phyloP scores from a whole-genome alignment of 2,113 vertebrate species.

The Syrmaticus mikado region DNA sequence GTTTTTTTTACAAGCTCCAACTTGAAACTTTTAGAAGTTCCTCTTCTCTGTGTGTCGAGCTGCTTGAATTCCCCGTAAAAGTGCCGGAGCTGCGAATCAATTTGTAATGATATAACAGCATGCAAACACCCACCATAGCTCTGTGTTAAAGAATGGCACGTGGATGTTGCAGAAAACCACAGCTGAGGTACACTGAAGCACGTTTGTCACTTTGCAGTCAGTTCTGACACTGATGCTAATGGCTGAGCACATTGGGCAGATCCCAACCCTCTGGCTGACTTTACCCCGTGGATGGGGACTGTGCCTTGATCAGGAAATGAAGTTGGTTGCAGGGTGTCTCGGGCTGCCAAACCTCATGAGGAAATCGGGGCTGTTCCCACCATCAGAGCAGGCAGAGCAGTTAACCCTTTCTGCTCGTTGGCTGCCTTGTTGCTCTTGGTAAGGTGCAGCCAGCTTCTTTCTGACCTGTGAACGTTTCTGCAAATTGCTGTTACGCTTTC shows the following conservation, averaged over 20 bases:
- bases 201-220: not conserved
- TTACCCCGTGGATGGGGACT: constrained; percentile 76
- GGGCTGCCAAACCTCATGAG: constrained; percentile 82
- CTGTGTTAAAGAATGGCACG: not conserved
- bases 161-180: not conserved
- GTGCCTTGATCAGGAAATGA: constrained; percentile 85
- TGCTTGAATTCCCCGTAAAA: constrained; percentile 24
- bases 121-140: not conserved
- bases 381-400: constrained; percentile 35
- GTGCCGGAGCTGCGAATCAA: constrained; percentile 2
- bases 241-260: constrained; percentile 74
- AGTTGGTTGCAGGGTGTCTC: constrained; percentile 81
- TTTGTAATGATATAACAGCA: not conserved
- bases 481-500: not conserved
- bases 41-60: not conserved
- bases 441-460: not conserved
- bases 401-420: constrained; percentile 49
- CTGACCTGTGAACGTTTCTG: not conserved
- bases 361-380: constrained; percentile 70
- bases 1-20: constrained; percentile 13
- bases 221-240: not conserved
- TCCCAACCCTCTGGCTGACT: constrained; percentile 78
- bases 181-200: not conserved
- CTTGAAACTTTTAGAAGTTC: constrained; percentile 24
- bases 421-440: not conserved